These are phyloP conservation scores for Elgonia sp. DNA, from an alignment of 2,888 invertebrate genomes.

Conservation along the genomic window DNA sequence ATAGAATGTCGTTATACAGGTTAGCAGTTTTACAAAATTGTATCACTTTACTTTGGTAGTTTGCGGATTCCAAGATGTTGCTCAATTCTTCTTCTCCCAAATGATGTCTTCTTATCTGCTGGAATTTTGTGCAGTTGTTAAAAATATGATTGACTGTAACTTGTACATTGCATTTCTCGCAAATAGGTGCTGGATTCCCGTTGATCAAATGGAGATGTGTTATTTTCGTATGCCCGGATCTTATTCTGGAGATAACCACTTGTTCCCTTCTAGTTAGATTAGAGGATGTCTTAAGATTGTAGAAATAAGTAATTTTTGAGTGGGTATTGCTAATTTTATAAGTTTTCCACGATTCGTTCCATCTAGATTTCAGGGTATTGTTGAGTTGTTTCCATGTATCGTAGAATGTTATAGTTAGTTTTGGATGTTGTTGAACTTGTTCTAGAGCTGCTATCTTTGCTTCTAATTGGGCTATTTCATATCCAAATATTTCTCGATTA, in stretches of 20 bases:
- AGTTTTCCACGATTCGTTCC: too few species aligned
- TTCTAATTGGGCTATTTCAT: not conserved
- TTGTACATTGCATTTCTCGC: not conserved
- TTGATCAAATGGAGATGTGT: not conserved
- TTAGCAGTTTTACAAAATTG: too few species aligned
- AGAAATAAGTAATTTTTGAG: not conserved
- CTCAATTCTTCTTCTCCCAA: too few species aligned
- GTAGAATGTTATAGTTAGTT: not conserved
- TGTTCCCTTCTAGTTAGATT: conserved; percentile 4
- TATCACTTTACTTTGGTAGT: too few species aligned
- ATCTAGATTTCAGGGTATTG: not conserved
- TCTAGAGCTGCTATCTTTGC: not conserved
- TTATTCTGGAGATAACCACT: conserved; percentile 6
- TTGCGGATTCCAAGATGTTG: too few species aligned
- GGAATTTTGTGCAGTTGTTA: not conserved
- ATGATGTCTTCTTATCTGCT: too few species aligned
- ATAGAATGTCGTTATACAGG: too few species aligned
- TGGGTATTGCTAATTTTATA: not conserved
- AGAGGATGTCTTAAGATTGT: not conserved
- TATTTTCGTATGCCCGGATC: conserved; percentile 3
- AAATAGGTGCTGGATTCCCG: not conserved
- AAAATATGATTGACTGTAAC: not conserved
- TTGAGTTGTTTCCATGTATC: not conserved
- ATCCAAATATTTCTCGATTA: not conserved
- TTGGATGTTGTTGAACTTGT: not conserved